Base-by-base conservation (phyloP, 2,888 invertebrate genomes). In the Dicyrtomina minuta region DNA sequence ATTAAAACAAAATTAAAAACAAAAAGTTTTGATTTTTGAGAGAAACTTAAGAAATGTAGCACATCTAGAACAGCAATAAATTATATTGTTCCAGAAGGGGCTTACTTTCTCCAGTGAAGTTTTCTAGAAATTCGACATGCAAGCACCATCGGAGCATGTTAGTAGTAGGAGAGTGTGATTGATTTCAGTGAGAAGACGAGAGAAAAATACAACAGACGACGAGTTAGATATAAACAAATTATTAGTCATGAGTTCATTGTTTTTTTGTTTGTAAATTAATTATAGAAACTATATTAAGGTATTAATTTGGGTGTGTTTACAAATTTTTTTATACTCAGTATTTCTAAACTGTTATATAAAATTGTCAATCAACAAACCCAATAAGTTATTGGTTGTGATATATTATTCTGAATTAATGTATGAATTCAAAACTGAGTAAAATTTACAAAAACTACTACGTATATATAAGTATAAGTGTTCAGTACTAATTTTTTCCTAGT, bases 21-120 rank as follows among this genome's bases (percentile, higher is more conserved):
- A n/a, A n/a, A n/a, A n/a, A n/a, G n/a, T n/a, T n/a, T n/a, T n/a
- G n/a, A n/a, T n/a, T n/a, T n/a, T n/a, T n/a, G n/a, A n/a, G n/a
- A 15, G 41, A 65, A 53, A 51, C 62, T 22, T 17, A 44, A 55
- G 24, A 41, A 55, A 49, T 44, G 24, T 26, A 65, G 59, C 51
- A 70, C 70, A 24, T 49, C 61, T 61, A 74, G 66, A 71, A 24
- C 61, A 17, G 60, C 62, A 44, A 20, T 56, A 72, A 58, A 17
- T 69, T 27, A 55, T 53, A 65, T 41, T 65, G 65, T 65, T 64
- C 64, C 64, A 65, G 65, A 65, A 65, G 53, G 53, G 62, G 89
- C 90, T 92, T 88, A 95, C 95, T 93, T 94, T 84, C 93, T 96
- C 96, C 96, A 96, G 83, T 93, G 92, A 80, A 96, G 88, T 85